Evolutionary conservation across 2,113 vertebrate species (phyloP).

Genomic region (Calypte anna): DNA sequence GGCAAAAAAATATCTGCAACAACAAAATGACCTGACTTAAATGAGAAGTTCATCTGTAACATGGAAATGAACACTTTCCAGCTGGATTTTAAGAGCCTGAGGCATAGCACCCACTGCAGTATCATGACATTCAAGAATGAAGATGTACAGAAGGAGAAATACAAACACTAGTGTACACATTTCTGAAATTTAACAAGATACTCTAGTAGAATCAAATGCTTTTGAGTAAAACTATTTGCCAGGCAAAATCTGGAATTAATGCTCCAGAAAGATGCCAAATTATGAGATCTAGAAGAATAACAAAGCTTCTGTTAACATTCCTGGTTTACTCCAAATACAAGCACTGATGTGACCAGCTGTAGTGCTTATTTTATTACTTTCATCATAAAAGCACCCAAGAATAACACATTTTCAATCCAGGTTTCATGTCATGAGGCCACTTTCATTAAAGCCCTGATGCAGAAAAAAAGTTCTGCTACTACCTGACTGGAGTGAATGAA

Average conservation of each 20-base stretch:
- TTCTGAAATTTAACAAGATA: neutral
- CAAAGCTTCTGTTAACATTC: neutral
- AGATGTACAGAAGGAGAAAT: neutral
- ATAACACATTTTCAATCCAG: neutral
- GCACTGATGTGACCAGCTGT: neutral
- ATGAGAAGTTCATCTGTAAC: neutral
- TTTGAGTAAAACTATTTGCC: neutral
- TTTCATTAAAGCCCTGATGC: neutral
- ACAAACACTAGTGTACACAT: neutral
- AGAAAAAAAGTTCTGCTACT: neutral
- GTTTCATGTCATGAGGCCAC: neutral
- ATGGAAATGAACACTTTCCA: neutral
- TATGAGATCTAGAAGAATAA: neutral
- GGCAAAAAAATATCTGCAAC: neutral
- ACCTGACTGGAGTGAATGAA: fast-evolving
- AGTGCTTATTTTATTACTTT: neutral
- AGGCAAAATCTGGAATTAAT: neutral
- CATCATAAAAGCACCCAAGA: neutral
- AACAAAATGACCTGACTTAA: neutral
- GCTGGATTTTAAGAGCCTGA: neutral
- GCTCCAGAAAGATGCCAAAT: neutral
- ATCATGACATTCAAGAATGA: neutral
- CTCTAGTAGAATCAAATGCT: neutral
- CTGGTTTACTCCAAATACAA: neutral
- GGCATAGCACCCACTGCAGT: neutral